Percentiles rank a stretch among this genome's conserved stretches.
Conservation (phyloP, 2,113 vertebrate genomes). For the Australoheros scitulus region DNA sequence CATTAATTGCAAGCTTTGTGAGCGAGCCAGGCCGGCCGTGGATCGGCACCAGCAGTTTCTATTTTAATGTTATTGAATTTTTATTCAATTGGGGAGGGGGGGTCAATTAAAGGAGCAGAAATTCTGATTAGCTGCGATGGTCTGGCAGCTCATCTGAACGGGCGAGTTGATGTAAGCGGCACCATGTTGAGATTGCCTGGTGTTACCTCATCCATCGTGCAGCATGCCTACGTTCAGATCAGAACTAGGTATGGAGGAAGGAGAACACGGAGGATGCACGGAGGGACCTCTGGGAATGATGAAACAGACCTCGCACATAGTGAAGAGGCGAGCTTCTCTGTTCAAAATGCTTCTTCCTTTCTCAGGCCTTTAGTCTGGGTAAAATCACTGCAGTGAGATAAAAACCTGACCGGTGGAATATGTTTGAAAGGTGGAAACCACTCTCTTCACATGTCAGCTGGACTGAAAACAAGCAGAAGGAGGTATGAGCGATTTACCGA, state of each 20-base stretch:
- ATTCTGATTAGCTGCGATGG: slow-evolving; percentile 50
- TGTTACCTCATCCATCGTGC: slow-evolving; percentile 69
- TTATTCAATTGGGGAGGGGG: slow-evolving; percentile 37
- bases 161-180: slow-evolving; percentile 66
- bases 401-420: not conserved
- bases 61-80: slow-evolving; percentile 49
- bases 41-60: slow-evolving; percentile 33
- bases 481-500: not conserved
- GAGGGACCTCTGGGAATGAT: slow-evolving; percentile 63
- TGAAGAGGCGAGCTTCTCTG: slow-evolving; percentile 24
- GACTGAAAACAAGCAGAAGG: not conserved
- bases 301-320: slow-evolving; percentile 62
- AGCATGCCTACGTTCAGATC: slow-evolving; percentile 40
- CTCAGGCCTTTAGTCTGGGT: not conserved
- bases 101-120: slow-evolving; percentile 56
- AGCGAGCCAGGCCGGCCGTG: slow-evolving; percentile 39
- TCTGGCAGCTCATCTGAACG: slow-evolving; percentile 60
- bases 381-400: not conserved
- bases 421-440: not conserved
- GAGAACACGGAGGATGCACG: slow-evolving; percentile 37
- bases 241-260: slow-evolving; percentile 63
- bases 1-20: slow-evolving; percentile 49
- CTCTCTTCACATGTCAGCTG: not conserved
- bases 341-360: slow-evolving; percentile 22
- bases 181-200: slow-evolving; percentile 60